Conservation (phyloP, 2,888 invertebrate species). For the Ochropleura leucogaster region DNA sequence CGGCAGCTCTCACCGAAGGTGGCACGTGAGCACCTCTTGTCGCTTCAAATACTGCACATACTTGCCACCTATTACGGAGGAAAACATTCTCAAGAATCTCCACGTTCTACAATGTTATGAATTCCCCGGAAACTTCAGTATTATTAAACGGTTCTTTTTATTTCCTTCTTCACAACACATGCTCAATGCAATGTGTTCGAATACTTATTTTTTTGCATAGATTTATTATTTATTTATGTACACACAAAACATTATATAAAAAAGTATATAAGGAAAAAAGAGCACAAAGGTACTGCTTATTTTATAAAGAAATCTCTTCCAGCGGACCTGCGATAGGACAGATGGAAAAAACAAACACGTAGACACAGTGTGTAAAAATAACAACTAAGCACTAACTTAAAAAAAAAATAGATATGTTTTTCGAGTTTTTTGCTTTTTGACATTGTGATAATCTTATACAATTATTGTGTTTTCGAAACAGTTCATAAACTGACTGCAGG, state of each 20-base stretch:
- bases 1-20: slow-evolving; percentile 8
- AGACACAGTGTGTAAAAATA: too few relatives aligned
- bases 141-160: slow-evolving; percentile 4
- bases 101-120: slow-evolving; percentile 21
- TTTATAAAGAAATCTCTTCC: too few relatives aligned
- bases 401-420: too few relatives aligned
- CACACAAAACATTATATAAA: too few relatives aligned
- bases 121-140: slow-evolving; percentile 4
- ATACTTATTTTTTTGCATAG: background rate
- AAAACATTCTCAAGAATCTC: slow-evolving; percentile 34
- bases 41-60: slow-evolving; percentile 37
- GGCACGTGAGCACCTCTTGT: slow-evolving; percentile 25
- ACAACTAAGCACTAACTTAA: too few relatives aligned
- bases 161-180: background rate
- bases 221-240: too few relatives aligned
- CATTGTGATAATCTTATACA: background rate
- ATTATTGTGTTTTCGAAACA: too few relatives aligned
- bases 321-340: too few relatives aligned
- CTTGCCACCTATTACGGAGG: slow-evolving; percentile 30
- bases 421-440: background rate
- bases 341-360: too few relatives aligned
- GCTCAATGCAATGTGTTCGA: background rate
- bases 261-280: too few relatives aligned
- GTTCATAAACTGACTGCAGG: too few relatives aligned
- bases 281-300: too few relatives aligned